A percentile compares a stretch with the other conserved stretches of the same genome.
Conservation (phyloP, 1,140 invertebrate species). For the Onthophagus taurus region DNA sequence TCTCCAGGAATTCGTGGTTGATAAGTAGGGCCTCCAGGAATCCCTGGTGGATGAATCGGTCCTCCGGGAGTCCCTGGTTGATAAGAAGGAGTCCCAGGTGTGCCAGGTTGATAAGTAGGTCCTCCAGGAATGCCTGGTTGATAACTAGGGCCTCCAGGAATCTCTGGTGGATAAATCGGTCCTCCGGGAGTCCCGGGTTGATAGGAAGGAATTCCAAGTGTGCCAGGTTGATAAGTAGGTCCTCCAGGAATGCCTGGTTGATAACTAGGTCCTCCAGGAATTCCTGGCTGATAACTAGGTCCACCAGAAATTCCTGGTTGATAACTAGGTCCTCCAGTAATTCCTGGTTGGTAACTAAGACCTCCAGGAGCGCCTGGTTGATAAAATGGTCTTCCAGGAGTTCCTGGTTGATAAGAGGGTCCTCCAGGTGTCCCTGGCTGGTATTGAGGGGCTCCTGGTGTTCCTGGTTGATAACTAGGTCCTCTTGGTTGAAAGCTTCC, state of each 20-base stretch:
- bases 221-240: too few relatives aligned
- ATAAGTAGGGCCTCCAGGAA: neutral
- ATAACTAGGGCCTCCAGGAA: too few relatives aligned
- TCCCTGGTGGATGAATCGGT: constrained; percentile 1
- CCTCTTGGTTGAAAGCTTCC: neutral
- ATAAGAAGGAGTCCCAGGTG: neutral
- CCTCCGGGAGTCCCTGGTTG: constrained; percentile 2
- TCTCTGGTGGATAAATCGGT: neutral
- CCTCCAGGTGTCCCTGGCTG: constrained; percentile 12
- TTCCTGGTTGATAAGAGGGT: constrained; percentile 6
- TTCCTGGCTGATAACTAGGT: too few relatives aligned
- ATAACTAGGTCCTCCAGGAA: too few relatives aligned
- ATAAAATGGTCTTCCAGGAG: too few relatives aligned
- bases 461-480: neutral
- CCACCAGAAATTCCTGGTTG: too few relatives aligned
- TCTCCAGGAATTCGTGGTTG: too few relatives aligned
- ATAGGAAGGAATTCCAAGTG: too few relatives aligned
- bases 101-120: neutral
- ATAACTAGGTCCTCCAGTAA: too few relatives aligned
- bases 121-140: neutral
- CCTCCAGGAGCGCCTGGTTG: too few relatives aligned
- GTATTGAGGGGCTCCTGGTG: neutral
- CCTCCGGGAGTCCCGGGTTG: neutral
- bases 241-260: neutral
- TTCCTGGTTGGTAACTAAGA: too few relatives aligned